Evolutionary conservation across 2,888 invertebrate genomes (phyloP), one percentile per base, ranked within the genome.

Genomic region (Macrophya annulata): DNA sequence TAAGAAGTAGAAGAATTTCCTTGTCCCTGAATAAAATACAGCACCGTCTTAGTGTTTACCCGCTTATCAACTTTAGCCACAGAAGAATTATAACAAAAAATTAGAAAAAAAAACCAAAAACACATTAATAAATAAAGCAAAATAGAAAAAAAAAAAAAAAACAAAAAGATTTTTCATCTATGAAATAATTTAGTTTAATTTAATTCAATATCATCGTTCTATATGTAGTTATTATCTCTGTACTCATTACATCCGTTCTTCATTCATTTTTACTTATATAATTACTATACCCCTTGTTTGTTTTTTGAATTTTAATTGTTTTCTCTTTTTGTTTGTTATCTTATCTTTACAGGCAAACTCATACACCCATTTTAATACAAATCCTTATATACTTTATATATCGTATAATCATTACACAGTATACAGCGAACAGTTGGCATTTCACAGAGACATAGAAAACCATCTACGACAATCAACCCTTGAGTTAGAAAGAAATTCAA

Each of bases 11-110:
- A 62, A 62, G n/a, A 62, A 55, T 62, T 21, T 62, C 12, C 25
- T 62, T 12, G 25, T 62, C 62, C 62, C 62, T 25, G 25, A 62
- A 62, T 25, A 12, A 62, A 62, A 62, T 31, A 31, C 62, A 62
- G 62, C 62, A 62, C 62, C 62, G 62, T 62, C 62, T 62, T 21
- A 62, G 25, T 25, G 62, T 62, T 55, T 62, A 62, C 62, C 62
- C 62, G 25, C 62, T 25, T 62, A 62, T 62, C 4, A 25, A 62
- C 12, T 62, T 62, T 62, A 21, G 25, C 25, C 62, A 62, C 62
- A 62, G 25, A 62, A 25, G 10, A 62, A 62, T 25, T 62, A 25
- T 12, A 62, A 62, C 2, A 62, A 12, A 25, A 62, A 0, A n/a
- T 21, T 4, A 62, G 12, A 25, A 25, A 25, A 62, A 62, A n/a